Conservation (phyloP, 2,797 vertebrate species). For the Sphenopsis melanotis region DNA sequence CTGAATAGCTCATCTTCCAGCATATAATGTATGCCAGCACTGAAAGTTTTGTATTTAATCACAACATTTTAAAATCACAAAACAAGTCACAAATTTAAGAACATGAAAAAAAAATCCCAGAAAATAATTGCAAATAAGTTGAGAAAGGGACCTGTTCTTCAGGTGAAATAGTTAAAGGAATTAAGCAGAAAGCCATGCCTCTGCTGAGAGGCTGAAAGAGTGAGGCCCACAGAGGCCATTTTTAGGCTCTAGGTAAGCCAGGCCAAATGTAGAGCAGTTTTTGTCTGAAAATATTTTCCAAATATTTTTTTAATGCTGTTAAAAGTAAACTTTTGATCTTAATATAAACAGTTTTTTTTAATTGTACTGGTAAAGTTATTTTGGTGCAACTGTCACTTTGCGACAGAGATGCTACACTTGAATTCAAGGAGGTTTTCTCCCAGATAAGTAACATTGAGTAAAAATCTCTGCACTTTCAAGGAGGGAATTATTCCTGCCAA, state of each 20-base stretch:
- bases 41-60: not conserved
- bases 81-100: not conserved
- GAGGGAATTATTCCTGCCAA: not conserved
- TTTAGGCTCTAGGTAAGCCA: not conserved
- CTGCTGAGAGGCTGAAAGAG: not conserved
- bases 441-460: not conserved
- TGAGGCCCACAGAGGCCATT: not conserved
- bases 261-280: not conserved
- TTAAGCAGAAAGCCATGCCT: not conserved
- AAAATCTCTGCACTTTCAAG: not conserved
- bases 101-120: not conserved
- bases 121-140: not conserved
- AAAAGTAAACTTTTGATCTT: not conserved
- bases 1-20: not conserved
- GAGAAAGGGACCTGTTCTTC: not conserved
- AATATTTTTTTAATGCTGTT: not conserved
- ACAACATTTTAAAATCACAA: not conserved
- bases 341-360: fast-evolving
- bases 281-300: not conserved
- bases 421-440: not conserved
- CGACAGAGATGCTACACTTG: not conserved
- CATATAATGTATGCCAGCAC: not conserved
- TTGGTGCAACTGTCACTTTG: not conserved
- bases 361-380: not conserved
- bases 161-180: not conserved